These are phyloP conservation scores for Agelas oroides DNA, from an alignment of 37 sponge, comb jelly and placozoan species.

Conservation along the genomic window DNA sequence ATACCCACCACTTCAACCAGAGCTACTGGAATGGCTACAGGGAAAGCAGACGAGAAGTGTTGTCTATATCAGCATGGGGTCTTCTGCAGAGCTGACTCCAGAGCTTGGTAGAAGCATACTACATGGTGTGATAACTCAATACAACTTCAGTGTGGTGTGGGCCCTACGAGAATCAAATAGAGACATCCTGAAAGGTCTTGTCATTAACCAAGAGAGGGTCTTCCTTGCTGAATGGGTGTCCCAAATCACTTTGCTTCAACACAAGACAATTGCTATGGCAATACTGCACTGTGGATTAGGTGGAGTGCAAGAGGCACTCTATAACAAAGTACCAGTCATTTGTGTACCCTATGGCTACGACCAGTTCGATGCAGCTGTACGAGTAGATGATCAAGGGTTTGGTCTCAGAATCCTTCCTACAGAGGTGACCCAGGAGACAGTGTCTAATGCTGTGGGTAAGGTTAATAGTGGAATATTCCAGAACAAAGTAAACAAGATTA, in stretches of 20 bases:
- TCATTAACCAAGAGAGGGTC: neutral
- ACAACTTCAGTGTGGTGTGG: slow-evolving; percentile 40
- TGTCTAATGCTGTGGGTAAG: neutral
- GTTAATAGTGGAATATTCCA: neutral
- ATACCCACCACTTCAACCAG: slow-evolving; percentile 17
- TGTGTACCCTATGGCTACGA: slow-evolving; percentile 24
- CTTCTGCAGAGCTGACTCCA: slow-evolving; percentile 10
- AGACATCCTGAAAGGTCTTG: neutral
- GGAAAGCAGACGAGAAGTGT: slow-evolving; percentile 22
- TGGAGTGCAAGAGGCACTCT: slow-evolving; percentile 38
- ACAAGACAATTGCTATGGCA: slow-evolving; percentile 10
- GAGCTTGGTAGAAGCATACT: neutral
- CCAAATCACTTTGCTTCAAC: slow-evolving; percentile 27
- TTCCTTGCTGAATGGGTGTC: slow-evolving; percentile 29
- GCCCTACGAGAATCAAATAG: slow-evolving; percentile 13
- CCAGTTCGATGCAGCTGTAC: slow-evolving; percentile 2
- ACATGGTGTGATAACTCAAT: neutral
- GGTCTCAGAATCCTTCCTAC: neutral
- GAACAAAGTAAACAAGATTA: neutral
- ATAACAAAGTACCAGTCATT: slow-evolving; percentile 23
- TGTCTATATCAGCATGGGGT: slow-evolving; percentile 44
- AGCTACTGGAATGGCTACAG: slow-evolving; percentile 12
- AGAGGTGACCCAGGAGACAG: neutral
- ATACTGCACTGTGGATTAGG: slow-evolving; percentile 44
- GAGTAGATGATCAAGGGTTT: neutral